Conservation (phyloP, 2,113 vertebrate species). For the Bostrychus sinensis region DNA sequence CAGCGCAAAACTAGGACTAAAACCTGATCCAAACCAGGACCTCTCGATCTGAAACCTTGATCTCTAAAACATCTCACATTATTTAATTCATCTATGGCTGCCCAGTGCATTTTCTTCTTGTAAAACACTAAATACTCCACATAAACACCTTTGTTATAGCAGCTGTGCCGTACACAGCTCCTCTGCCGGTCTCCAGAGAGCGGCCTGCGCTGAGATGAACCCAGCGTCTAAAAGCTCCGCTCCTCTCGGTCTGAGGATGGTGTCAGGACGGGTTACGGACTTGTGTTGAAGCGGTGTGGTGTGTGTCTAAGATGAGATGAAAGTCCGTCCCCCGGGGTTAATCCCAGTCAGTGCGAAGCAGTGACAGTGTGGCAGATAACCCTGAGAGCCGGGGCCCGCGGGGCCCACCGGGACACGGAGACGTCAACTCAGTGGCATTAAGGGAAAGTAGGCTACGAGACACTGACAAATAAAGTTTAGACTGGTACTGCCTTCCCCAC, state of each 20-base stretch:
- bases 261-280: conserved; percentile 5
- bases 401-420: background rate
- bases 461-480: background rate
- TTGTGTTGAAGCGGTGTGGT: background rate
- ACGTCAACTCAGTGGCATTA: background rate
- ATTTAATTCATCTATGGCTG: too few species aligned
- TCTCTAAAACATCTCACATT: too few species aligned
- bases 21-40: too few species aligned
- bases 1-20: too few species aligned
- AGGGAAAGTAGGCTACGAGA: background rate
- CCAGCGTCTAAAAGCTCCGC: background rate
- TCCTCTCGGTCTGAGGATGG: background rate
- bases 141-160: too few species aligned
- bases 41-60: too few species aligned
- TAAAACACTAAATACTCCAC: too few species aligned
- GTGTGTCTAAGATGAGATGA: background rate
- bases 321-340: background rate
- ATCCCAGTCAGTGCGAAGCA: background rate
- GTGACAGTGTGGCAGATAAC: background rate
- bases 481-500: too few species aligned
- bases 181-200: background rate
- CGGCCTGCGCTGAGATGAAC: background rate
- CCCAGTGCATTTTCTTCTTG: too few species aligned
- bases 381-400: background rate
- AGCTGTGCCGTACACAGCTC: background rate